phyloP scores from a whole-genome alignment of 2,888 invertebrate genomes.

The Rhamnusium bicolor region DNA sequence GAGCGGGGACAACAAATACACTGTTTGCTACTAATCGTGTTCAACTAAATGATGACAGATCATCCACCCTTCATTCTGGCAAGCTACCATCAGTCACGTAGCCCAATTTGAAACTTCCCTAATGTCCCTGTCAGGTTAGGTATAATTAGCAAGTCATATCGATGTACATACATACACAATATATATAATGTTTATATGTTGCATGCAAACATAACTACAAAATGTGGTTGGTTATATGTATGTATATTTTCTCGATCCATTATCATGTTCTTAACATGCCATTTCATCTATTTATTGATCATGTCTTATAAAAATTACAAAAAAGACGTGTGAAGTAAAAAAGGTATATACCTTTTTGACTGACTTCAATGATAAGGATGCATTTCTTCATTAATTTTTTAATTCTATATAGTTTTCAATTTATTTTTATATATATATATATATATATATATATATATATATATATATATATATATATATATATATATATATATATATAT shows the following conservation, averaged over 20 bases:
- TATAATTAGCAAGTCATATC: constrained; percentile 61
- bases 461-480: not conserved
- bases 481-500: too few relatives aligned
- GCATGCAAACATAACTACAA: not conserved
- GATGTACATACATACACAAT: constrained; percentile 35
- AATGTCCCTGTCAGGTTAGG: constrained; percentile 57
- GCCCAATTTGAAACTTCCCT: constrained; percentile 61
- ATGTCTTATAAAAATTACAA: constrained; percentile 16
- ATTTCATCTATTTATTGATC: constrained; percentile 31
- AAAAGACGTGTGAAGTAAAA: constrained; percentile 46
- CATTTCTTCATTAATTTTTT: constrained; percentile 19
- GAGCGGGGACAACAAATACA: constrained; percentile 62
- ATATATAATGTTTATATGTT: too few relatives aligned
- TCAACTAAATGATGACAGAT: constrained; percentile 68
- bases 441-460: not conserved
- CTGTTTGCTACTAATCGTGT: constrained; percentile 57
- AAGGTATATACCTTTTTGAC: constrained; percentile 21
- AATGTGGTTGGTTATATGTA: not conserved
- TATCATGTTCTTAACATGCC: constrained; percentile 15
- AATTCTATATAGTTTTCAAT: not conserved
- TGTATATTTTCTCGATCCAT: constrained; percentile 3
- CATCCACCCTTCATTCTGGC: constrained; percentile 69
- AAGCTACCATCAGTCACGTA: constrained; percentile 70
- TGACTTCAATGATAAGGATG: constrained; percentile 13
- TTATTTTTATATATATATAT: not conserved